phyloP scores from a whole-genome alignment of 2,797 vertebrate species.

The Hipposideros larvatus region DNA sequence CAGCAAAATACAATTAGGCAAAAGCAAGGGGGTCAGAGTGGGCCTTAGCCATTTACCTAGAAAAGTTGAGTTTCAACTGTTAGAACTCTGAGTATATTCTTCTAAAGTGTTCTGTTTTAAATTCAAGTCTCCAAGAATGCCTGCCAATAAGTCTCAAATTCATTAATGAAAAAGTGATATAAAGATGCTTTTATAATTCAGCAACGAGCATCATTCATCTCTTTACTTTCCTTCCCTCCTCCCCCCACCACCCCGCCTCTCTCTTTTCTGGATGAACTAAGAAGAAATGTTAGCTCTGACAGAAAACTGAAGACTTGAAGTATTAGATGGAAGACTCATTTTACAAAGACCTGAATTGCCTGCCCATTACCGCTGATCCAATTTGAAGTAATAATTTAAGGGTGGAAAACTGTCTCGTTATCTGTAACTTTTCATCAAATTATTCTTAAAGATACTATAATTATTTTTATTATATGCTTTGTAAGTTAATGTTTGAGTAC shows the following conservation, averaged over 20 bases:
- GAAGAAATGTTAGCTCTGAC: conserved; percentile 20
- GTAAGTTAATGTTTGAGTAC: conserved; percentile 55
- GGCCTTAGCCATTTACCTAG: background rate
- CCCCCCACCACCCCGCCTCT: no score
- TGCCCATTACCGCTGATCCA: conserved; percentile 57
- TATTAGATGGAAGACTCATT: background rate
- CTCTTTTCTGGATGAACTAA: background rate
- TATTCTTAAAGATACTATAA: conserved; percentile 30
- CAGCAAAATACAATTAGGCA: background rate
- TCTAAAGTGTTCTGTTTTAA: conserved; percentile 36
- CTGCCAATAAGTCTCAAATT: background rate
- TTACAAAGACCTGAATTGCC: conserved; percentile 47
- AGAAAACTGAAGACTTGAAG: conserved; percentile 16
- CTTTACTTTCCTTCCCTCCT: background rate
- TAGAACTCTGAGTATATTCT: background rate
- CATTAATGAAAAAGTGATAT: background rate
- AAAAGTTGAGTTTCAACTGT: background rate
- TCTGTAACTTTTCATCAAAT: conserved; percentile 44
- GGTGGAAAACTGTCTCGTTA: conserved; percentile 40
- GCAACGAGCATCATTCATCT: background rate
- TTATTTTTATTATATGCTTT: conserved; percentile 60
- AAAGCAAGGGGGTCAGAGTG: background rate
- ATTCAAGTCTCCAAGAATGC: background rate
- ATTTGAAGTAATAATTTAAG: conserved; percentile 48
- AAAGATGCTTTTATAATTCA: background rate